Conservation (phyloP, 1,140 invertebrate genomes). For the Helicoverpa armigera region DNA sequence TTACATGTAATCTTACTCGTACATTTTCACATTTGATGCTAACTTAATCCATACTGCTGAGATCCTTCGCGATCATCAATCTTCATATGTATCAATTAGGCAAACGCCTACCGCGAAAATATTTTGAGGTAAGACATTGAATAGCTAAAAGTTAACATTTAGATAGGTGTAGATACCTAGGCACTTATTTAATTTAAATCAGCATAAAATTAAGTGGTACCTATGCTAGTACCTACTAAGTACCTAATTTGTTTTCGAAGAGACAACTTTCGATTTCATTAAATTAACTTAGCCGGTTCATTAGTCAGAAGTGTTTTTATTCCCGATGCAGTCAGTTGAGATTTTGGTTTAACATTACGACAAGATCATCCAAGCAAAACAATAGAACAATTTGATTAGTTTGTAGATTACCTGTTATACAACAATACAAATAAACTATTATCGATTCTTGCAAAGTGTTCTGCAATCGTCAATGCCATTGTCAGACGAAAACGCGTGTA, state of each 20-base stretch:
- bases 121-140: too few species aligned
- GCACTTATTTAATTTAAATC: too few species aligned
- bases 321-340: not conserved
- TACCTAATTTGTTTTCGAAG: not conserved
- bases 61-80: too few species aligned
- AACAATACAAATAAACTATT: conserved; percentile 38
- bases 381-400: conserved; percentile 17
- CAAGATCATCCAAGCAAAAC: conserved; percentile 23
- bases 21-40: too few species aligned
- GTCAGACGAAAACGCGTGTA: conserved; percentile 50
- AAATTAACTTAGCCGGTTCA: conserved; percentile 9
- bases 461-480: conserved; percentile 59
- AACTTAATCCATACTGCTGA: too few species aligned
- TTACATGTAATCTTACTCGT: too few species aligned
- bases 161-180: too few species aligned
- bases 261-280: conserved; percentile 11
- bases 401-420: conserved; percentile 10
- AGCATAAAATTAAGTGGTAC: too few species aligned
- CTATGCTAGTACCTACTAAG: too few species aligned
- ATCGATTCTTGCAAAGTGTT: conserved; percentile 37
- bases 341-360: not conserved
- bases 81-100: too few species aligned
- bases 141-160: too few species aligned
- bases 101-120: too few species aligned
- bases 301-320: not conserved